phyloP scores from a whole-genome alignment of 2,797 vertebrate species.

The Anniella stebbinsi region DNA sequence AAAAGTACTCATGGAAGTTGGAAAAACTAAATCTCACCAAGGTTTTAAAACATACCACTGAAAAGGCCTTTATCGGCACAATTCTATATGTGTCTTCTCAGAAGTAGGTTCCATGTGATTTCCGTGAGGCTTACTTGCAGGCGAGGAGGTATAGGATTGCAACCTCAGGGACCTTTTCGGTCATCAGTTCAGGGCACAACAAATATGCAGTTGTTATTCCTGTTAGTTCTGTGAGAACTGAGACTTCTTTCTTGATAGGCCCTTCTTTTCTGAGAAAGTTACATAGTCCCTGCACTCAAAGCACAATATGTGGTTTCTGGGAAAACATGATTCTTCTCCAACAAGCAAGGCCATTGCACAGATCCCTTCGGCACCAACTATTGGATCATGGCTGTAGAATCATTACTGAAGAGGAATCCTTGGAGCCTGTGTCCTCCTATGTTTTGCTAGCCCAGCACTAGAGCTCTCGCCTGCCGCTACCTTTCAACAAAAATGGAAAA shows the following conservation, averaged over 20 bases:
- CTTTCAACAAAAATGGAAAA: not conserved
- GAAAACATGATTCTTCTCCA: no score
- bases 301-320: not conserved
- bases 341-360: no score
- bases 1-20: not conserved
- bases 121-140: no score
- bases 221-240: not conserved
- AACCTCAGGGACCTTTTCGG: not conserved
- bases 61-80: not conserved
- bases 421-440: not conserved
- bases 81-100: not conserved
- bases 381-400: not conserved
- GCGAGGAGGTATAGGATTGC: no score
- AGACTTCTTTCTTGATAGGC: not conserved
- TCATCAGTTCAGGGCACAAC: not conserved
- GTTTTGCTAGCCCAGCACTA: not conserved
- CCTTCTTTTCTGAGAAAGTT: not conserved
- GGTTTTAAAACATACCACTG: not conserved
- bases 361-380: not conserved
- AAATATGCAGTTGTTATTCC: not conserved
- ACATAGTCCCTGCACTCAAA: not conserved
- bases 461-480: no score
- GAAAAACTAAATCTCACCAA: not conserved
- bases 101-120: not conserved
- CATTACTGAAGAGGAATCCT: not conserved